Conservation (phyloP, 2,797 vertebrate species). For the Avahi laniger region DNA sequence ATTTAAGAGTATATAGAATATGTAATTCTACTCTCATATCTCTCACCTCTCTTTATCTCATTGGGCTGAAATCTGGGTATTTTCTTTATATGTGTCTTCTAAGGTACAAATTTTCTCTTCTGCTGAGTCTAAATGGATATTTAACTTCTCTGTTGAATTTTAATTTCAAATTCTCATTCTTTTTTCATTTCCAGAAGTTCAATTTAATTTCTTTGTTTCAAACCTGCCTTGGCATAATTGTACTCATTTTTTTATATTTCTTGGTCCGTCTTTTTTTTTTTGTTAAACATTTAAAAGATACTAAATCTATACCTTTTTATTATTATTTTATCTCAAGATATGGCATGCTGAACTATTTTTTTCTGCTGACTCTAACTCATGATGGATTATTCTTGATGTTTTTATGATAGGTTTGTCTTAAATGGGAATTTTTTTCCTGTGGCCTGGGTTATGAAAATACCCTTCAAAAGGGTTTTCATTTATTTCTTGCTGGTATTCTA, state of each 20-base stretch:
- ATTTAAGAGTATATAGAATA: background rate
- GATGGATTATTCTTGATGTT: background rate
- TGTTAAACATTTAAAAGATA: background rate
- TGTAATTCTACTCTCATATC: background rate
- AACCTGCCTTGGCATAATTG: background rate
- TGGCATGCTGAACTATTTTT: background rate
- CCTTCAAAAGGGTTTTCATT: background rate
- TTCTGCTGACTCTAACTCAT: background rate
- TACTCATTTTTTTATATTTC: background rate
- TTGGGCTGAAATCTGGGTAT: background rate
- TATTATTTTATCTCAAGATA: background rate
- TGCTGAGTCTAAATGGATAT: background rate
- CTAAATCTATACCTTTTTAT: background rate
- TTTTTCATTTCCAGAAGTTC: background rate
- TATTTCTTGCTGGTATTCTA: conserved; percentile 17
- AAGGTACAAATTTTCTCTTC: background rate
- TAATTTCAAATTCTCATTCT: background rate
- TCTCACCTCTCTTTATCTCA: background rate
- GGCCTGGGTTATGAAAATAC: background rate
- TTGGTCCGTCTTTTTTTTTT: background rate
- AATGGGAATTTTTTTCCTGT: background rate
- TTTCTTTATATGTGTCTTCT: background rate
- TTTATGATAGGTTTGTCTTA: background rate
- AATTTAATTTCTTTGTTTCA: background rate
- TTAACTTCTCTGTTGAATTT: background rate